A percentile compares a stretch with the other conserved stretches of the same genome.
These are phyloP conservation scores for Pagetopsis macropterus DNA, from an alignment of 2,797 vertebrate genomes.

Conservation along the genomic window DNA sequence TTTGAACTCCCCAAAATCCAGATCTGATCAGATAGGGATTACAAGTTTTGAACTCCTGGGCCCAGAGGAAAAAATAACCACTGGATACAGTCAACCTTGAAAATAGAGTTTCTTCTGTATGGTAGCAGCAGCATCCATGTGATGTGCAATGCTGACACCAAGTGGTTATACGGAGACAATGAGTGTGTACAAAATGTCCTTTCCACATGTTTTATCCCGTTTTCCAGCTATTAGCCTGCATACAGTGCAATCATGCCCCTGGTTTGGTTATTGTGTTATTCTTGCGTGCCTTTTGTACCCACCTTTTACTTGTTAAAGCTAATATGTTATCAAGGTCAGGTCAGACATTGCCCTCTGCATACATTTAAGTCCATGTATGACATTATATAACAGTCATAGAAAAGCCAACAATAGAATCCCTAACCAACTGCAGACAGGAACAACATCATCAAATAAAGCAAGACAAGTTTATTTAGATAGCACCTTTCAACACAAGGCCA, in stretches of 20 bases:
- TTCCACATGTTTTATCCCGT: neutral
- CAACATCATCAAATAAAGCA: too few relatives aligned
- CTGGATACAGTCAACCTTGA: slow-evolving; percentile 6
- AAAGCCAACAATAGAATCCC: too few relatives aligned
- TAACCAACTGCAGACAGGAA: too few relatives aligned
- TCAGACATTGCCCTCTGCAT: neutral
- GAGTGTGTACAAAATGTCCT: neutral
- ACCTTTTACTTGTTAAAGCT: neutral
- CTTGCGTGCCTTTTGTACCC: neutral
- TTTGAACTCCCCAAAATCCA: too few relatives aligned
- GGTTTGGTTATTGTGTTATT: neutral
- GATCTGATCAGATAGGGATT: too few relatives aligned
- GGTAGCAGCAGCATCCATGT: neutral
- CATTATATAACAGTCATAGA: too few relatives aligned
- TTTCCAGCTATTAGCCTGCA: neutral
- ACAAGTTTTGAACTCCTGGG: too few relatives aligned
- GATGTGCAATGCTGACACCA: slow-evolving; percentile 76
- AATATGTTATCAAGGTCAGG: neutral
- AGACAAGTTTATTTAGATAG: too few relatives aligned
- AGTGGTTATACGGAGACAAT: slow-evolving; percentile 65
- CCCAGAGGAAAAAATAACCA: too few relatives aligned
- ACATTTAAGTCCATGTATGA: neutral
- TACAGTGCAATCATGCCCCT: neutral
- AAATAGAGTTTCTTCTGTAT: slow-evolving; percentile 8
- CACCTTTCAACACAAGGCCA: too few relatives aligned